These are phyloP conservation scores for Armadillidium nasatum DNA, from an alignment of 1,140 invertebrate genomes.

Conservation along the genomic window DNA sequence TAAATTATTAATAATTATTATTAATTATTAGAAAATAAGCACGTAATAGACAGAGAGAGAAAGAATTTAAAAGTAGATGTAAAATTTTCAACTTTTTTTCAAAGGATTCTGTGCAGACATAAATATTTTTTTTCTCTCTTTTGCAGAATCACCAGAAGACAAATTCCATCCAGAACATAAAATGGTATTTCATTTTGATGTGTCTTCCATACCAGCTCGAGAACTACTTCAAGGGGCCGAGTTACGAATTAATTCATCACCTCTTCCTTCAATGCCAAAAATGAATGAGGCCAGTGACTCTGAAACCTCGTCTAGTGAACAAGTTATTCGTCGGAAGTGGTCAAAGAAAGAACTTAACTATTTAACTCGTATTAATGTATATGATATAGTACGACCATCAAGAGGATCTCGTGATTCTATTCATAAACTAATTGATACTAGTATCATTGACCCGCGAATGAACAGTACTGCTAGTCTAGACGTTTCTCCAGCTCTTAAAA, in stretches of 20 bases:
- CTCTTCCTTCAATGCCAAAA: background rate
- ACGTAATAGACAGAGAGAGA: no score
- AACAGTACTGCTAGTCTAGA: slow-evolving; percentile 63
- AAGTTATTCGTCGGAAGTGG: background rate
- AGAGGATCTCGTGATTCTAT: slow-evolving; percentile 57
- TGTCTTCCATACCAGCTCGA: background rate
- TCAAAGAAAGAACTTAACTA: slow-evolving; percentile 30
- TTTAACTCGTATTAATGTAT: slow-evolving; percentile 67
- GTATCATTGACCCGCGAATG: slow-evolving; percentile 58
- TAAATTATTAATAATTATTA: no score
- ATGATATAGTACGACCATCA: slow-evolving; percentile 68
- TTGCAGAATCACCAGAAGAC: background rate
- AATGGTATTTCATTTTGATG: background rate
- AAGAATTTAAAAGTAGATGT: no score
- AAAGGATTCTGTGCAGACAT: no score
- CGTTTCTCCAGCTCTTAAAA: slow-evolving; percentile 74
- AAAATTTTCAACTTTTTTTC: no score
- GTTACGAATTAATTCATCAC: background rate
- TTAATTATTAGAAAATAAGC: no score
- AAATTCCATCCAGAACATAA: background rate
- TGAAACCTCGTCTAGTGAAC: no score
- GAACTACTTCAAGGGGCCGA: background rate
- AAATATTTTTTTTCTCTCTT: background rate
- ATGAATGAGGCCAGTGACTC: background rate
- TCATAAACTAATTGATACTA: slow-evolving; percentile 73